A percentile compares a stretch with the other conserved stretches of the same genome.
Evolutionary conservation across 2,113 vertebrate genomes (phyloP).

Genomic region (Noturus placidus): DNA sequence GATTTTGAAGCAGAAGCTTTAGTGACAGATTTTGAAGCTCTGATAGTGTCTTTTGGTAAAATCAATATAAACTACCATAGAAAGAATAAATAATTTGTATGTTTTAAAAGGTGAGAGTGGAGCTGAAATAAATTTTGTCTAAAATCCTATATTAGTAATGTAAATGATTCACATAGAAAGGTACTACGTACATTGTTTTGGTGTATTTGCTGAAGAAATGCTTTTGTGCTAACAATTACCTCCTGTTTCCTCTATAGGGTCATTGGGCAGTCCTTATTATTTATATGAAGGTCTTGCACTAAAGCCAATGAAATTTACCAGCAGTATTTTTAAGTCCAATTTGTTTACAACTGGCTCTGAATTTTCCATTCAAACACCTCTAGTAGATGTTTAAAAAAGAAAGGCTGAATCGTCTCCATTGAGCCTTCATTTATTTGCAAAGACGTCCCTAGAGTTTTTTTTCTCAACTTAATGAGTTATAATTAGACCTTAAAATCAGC

Average conservation of each 20-base stretch:
- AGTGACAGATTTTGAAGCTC: constrained; percentile 55
- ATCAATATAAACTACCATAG: constrained; percentile 58
- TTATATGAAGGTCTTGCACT: not conserved
- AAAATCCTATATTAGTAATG: not conserved
- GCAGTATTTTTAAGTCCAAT: not conserved
- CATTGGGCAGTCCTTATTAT: not conserved
- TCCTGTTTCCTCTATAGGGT: not conserved
- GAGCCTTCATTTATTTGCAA: constrained; percentile 45
- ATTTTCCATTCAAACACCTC: constrained; percentile 39
- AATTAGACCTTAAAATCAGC: not conserved
- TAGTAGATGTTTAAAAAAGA: constrained; percentile 3
- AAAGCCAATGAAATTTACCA: not conserved
- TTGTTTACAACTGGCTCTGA: constrained; percentile 47
- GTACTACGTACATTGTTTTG: not conserved
- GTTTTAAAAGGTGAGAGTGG: constrained; percentile 8
- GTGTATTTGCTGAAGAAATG: not conserved
- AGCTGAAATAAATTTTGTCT: not conserved
- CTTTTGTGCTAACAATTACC: not conserved
- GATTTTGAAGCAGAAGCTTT: constrained; percentile 48
- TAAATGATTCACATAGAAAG: not conserved
- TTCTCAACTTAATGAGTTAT: not conserved
- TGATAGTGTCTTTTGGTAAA: constrained; percentile 56
- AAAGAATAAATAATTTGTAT: not conserved
- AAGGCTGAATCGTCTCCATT: constrained; percentile 50
- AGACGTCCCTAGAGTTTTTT: not conserved